Evolutionary conservation across 2,113 vertebrate species (phyloP), one percentile per base, ranked within the genome.

Genomic region (Alaudala cheleensis): DNA sequence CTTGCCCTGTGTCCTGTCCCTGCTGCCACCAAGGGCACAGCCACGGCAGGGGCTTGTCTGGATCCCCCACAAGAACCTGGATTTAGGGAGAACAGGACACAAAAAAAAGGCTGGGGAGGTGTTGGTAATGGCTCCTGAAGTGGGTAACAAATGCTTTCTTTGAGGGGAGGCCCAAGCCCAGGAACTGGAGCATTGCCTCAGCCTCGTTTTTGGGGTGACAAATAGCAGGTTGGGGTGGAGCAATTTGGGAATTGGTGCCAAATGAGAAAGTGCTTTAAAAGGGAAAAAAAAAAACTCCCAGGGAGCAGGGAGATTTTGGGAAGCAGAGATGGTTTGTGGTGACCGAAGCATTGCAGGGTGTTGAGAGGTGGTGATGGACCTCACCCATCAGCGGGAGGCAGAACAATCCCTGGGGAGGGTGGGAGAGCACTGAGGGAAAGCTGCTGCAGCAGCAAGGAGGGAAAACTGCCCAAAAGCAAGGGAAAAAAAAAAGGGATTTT

Each of bases 21-120:
- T 23, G 39, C 65, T 71, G 56, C 49, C 74, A 44, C 18, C 44
- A 14, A 3, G 60, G 83, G 61, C 67, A 69, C 12, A 6, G 33
- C 53, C 58, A 14, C 0, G 0, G 47, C 31, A 5, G 0, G 51
- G 14, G 10, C 21, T 37, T 6, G 16, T 61, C 51, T 19, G 45
- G 44, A 42, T 72, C 29, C 31, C 60, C 42, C 71, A 8, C 22
- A 85, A 62, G 29, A 37, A 49, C 73, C 66, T 5, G 5, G 24
- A 83, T 47, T 79, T 45, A 22, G 82, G 56, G 57, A 61, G 88
- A 88, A 24, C 6, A 40, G 44, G 58, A 15, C 13, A 15, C 61
- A 70, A 64, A 10, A 1, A 64, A 10, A 1, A 4, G 0, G 1
- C 17, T 18, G 0, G 4, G 13, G 23, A 79, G 61, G 9, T 0